Evolutionary conservation across 2,888 invertebrate genomes (phyloP).

Genomic region (Dusona sp.): DNA sequence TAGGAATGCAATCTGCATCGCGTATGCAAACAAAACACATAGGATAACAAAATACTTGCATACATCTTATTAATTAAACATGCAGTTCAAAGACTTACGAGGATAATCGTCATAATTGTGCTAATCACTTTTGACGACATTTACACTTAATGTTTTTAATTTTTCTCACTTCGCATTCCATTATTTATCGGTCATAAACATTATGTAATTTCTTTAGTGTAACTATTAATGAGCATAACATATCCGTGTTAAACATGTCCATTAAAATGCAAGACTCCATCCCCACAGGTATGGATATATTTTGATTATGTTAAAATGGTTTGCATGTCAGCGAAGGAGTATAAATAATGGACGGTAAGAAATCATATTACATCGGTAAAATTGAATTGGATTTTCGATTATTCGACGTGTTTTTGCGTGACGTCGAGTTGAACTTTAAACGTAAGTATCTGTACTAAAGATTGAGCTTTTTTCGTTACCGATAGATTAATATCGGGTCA

Average conservation of each 20-base stretch:
- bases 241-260: conserved; percentile 1
- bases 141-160: background rate
- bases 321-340: background rate
- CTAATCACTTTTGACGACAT: background rate
- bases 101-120: conserved; percentile 16
- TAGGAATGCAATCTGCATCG: background rate
- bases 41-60: background rate
- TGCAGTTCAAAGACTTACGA: conserved; percentile 8
- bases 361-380: background rate
- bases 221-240: conserved; percentile 4
- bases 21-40: background rate
- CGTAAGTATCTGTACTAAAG: too few relatives aligned
- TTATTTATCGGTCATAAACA: conserved; percentile 15
- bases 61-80: background rate
- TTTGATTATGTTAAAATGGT: background rate
- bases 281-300: background rate
- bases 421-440: background rate
- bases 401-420: background rate
- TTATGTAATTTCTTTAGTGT: conserved; percentile 16
- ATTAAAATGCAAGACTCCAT: conserved; percentile 9
- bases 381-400: background rate
- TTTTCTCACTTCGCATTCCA: conserved; percentile 1
- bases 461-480: too few relatives aligned
- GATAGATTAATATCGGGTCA: background rate
- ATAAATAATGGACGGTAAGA: background rate